Conservation (phyloP, 1,140 invertebrate species). For the Hyposmocoma kahamanoa region DNA sequence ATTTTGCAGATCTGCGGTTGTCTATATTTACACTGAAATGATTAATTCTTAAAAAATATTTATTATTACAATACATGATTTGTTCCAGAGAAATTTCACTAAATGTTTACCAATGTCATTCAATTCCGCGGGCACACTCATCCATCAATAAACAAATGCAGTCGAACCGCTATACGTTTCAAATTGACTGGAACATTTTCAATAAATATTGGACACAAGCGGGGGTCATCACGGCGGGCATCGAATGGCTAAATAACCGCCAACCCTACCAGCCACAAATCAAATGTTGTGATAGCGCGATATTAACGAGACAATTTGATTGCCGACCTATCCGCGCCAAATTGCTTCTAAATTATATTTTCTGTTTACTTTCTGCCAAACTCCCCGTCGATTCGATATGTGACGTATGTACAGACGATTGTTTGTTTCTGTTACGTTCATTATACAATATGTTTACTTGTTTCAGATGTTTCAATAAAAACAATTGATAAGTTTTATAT, state of each 20-base stretch:
- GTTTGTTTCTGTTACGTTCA: slow-evolving; percentile 53
- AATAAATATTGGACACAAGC: slow-evolving; percentile 41
- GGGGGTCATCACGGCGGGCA: slow-evolving; percentile 50
- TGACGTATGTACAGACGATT: slow-evolving; percentile 29
- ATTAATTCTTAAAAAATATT: too few species aligned
- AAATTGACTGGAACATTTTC: neutral
- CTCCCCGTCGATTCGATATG: slow-evolving; percentile 48
- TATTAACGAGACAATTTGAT: slow-evolving; percentile 74
- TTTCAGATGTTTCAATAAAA: too few species aligned
- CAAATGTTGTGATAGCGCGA: slow-evolving; percentile 72
- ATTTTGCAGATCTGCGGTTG: too few species aligned
- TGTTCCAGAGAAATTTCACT: too few species aligned
- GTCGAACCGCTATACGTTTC: too few species aligned
- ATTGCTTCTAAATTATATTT: slow-evolving; percentile 74
- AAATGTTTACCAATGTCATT: too few species aligned
- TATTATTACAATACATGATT: too few species aligned
- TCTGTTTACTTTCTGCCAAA: slow-evolving; percentile 70
- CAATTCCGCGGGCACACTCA: too few species aligned
- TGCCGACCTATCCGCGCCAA: slow-evolving; percentile 70
- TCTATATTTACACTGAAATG: too few species aligned
- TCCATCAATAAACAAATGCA: too few species aligned
- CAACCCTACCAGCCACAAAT: slow-evolving; percentile 66
- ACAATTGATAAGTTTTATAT: too few species aligned
- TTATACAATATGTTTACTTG: slow-evolving; percentile 45
- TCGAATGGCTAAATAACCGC: slow-evolving; percentile 58